Evolutionary conservation across 2,888 invertebrate species (phyloP), one percentile per base, ranked within the genome.

Genomic region (Callosobruchus maculatus): DNA sequence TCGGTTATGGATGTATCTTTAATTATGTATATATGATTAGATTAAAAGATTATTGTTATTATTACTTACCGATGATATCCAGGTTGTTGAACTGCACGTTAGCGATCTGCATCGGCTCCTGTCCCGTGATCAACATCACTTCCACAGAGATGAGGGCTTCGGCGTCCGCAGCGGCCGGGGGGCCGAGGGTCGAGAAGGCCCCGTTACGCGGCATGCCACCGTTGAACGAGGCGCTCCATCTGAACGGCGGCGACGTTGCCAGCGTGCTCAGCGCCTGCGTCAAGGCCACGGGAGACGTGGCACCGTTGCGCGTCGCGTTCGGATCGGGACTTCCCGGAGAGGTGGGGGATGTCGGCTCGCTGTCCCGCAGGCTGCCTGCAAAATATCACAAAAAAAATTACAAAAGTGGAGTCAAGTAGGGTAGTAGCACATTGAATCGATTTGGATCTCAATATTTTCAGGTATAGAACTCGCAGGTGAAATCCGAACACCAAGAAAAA

Each of bases 1-100:
- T n/a, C n/a, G n/a, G n/a, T n/a, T n/a, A n/a, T n/a, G n/a, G n/a
- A n/a, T n/a, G n/a, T n/a, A n/a, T n/a, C n/a, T n/a, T n/a, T n/a
- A n/a, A n/a, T n/a, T n/a, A n/a, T n/a, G n/a, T n/a, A n/a, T n/a
- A n/a, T n/a, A n/a, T n/a, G n/a, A n/a, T n/a, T n/a, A n/a, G n/a
- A n/a, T n/a, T n/a, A n/a, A n/a, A n/a, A n/a, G n/a, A n/a, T n/a
- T n/a, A n/a, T n/a, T n/a, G n/a, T n/a, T n/a, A 2, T 68, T 13
- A 13, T 1, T 49, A 3, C 68, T 22, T 84, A 94, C 96, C 97
- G 78, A 97, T 97, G 73, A 98, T 94, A 86, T 98, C 98, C 79
- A 98, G 89, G 86, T 95, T 97, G 84, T 98, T 98, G 84, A 98
- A 98, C 80, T 97, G 92, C 81, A 98, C 94, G 82, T 95, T 95